A percentile compares a stretch with the other conserved stretches of the same genome.
phyloP scores from a whole-genome alignment of 2,113 vertebrate species.

The Centropristis striata region DNA sequence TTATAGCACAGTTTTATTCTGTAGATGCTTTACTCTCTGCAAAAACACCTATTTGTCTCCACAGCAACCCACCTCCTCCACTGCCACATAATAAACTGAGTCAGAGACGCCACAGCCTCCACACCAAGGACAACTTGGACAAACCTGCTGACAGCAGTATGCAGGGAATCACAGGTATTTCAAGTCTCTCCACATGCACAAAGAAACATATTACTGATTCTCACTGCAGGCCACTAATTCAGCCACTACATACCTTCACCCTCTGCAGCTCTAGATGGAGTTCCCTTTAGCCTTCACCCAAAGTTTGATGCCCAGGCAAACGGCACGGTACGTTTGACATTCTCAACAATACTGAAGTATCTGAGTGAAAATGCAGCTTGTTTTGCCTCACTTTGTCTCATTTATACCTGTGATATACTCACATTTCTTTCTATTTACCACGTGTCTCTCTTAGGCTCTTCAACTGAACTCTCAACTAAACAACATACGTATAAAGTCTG shows the following conservation, averaged over 20 bases:
- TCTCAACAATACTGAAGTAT: not conserved
- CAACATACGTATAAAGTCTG: constrained; percentile 89
- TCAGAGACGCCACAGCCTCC: constrained; percentile 76
- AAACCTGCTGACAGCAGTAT: constrained; percentile 81
- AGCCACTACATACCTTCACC: not conserved
- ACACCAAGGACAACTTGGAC: constrained; percentile 61
- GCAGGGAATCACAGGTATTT: constrained; percentile 88
- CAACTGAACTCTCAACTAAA: constrained; percentile 72
- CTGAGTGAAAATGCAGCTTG: not conserved
- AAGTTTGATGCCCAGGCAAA: constrained; percentile 81
- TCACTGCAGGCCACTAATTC: not conserved
- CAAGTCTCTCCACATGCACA: not conserved
- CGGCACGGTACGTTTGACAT: constrained; percentile 77
- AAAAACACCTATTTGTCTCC: not conserved
- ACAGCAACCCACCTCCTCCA: constrained; percentile 72
- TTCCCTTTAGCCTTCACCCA: constrained; percentile 91
- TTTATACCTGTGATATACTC: no score
- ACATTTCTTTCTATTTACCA: not conserved
- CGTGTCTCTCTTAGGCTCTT: constrained; percentile 34
- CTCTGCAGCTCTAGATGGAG: constrained; percentile 89
- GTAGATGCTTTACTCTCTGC: not conserved
- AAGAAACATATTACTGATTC: not conserved
- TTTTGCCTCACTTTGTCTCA: not conserved
- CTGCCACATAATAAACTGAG: constrained; percentile 62
- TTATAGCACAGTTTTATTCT: not conserved